A percentile compares a stretch with the other conserved stretches of the same genome.
Evolutionary conservation across 2,797 vertebrate species (phyloP).

Genomic region (Brachyalestes nurse): DNA sequence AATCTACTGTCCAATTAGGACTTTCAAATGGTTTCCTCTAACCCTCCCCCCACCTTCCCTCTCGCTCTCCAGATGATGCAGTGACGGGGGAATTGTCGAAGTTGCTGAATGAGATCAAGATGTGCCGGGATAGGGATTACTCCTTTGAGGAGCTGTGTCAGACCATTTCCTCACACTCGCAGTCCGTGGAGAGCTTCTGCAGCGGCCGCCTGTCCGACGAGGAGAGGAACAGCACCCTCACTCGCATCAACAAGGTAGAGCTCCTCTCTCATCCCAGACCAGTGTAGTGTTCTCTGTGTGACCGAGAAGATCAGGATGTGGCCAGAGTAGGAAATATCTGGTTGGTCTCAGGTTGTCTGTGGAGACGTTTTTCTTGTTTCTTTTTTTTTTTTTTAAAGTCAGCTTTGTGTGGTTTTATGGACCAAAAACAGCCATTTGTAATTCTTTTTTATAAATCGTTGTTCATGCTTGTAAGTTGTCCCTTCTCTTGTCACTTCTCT

Average conservation of each 20-base stretch:
- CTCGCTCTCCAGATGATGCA: slow-evolving; percentile 83
- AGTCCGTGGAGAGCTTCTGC: slow-evolving; percentile 92
- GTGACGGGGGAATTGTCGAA: slow-evolving; percentile 95
- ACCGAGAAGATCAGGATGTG: neutral
- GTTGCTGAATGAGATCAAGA: slow-evolving; percentile 94
- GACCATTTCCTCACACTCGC: slow-evolving; percentile 88
- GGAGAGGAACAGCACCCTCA: slow-evolving; percentile 88
- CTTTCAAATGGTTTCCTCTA: slow-evolving; percentile 6
- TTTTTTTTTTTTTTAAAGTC: neutral
- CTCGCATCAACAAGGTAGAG: slow-evolving; percentile 77
- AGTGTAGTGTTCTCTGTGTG: neutral
- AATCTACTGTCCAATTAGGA: neutral
- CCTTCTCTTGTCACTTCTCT: too few relatives aligned
- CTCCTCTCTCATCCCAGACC: neutral
- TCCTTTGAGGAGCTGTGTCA: slow-evolving; percentile 96
- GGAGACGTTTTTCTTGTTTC: neutral
- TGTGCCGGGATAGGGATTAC: slow-evolving; percentile 93
- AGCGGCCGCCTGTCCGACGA: slow-evolving; percentile 88
- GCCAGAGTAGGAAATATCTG: too few relatives aligned
- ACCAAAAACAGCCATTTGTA: too few relatives aligned
- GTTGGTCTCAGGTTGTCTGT: too few relatives aligned
- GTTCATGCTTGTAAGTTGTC: too few relatives aligned
- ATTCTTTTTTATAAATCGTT: too few relatives aligned
- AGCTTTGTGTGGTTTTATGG: too few relatives aligned
- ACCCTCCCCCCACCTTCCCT: slow-evolving; percentile 61